Evolutionary conservation across 2,113 vertebrate genomes (phyloP), one percentile per base, ranked within the genome.

Genomic region (Cyphomyrus plagiostoma): DNA sequence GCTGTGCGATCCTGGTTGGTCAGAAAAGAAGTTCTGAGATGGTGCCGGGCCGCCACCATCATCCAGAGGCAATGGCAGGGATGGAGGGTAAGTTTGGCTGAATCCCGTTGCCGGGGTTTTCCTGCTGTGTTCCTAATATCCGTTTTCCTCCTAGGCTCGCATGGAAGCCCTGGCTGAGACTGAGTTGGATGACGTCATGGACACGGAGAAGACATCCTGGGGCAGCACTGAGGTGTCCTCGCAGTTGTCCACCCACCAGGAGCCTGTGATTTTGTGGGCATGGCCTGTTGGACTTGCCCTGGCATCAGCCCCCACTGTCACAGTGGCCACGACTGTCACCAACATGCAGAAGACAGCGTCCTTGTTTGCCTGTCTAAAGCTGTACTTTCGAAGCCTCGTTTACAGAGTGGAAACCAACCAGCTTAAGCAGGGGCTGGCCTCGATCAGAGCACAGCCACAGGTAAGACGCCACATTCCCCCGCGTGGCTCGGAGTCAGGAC

Each of bases 221-320:
- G 92, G 89, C 85, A 2, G 86, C 0, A 45, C 85, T 2, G 89
- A 91, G 45, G 91, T 62, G 89, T 89, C 92, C 0, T 88, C 95
- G 87, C 94, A 94, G 90, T 92, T 90, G 19, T 83, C 91, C 90
- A 87, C 2, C 88, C 90, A 70, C 89, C 56, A 88, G 85, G 94
- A 95, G 93, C 88, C 94, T 0, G 93, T 96, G 17, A 2, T 93
- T 0, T 93, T 96, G 89, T 94, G 92, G 39, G 90, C 96, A 26
- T 98, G 98, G 98, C 98, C 97, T 46, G 94, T 99, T 88, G 97
- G 97, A 2, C 96, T 99, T 8, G 97, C 95, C 46, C 95, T 99
- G 91, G 95, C 97, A 83, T 96, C 95, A 0, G 94, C 96, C 0
- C 95, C 97, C 0, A 91, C 92, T 89, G 91, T 96, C 92, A 94